Percentiles rank a stretch among this genome's conserved stretches.
Conservation (phyloP, 2,113 vertebrate species). For the human (Homo sapiens) region GRCh38 chr11:34027001-34027500, state of each 20-base stretch:
- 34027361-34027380: neutral
- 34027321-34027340: neutral
- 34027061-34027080: too few species aligned
- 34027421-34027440: neutral
- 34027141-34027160: too few species aligned
- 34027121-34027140: too few species aligned
- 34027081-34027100: too few species aligned
- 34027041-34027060: too few species aligned
- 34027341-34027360: neutral
- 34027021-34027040: accelerated
- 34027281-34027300: neutral
- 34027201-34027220: neutral
- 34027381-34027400: neutral
- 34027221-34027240: neutral
- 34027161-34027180: too few species aligned
- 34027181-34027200: too few species aligned
- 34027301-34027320: neutral
- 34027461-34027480: neutral
- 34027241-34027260: neutral
- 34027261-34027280: neutral
- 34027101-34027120: too few species aligned
- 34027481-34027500: neutral
- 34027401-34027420: neutral
- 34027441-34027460: neutral
- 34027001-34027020: too few species aligned